Evolutionary conservation across 1,140 invertebrate genomes (phyloP).

Genomic region (Conus ventricosus): DNA sequence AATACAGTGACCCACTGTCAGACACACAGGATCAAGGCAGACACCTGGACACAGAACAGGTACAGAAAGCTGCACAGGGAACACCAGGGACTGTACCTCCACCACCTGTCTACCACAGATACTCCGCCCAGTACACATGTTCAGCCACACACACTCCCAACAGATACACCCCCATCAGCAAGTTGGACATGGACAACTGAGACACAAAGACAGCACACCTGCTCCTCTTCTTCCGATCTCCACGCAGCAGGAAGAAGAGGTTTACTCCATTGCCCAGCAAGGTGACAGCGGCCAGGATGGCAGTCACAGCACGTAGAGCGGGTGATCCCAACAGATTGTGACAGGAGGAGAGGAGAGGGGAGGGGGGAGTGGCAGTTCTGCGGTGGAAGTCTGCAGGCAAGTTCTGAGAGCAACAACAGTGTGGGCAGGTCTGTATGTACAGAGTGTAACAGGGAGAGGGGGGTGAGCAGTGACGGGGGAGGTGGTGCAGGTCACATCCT

Average conservation of each 20-base stretch:
- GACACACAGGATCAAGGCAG: too few species aligned
- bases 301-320: too few species aligned
- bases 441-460: neutral
- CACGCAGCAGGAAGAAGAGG: too few species aligned
- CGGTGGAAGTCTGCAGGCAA: neutral
- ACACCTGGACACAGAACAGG: conserved; percentile 37
- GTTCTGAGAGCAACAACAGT: neutral
- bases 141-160: conserved; percentile 50
- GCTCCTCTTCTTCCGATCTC: too few species aligned
- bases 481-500: neutral
- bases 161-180: neutral
- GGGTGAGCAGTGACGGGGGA: conserved; percentile 21
- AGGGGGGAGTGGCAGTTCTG: neutral
- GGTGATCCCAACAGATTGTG: conserved; percentile 40
- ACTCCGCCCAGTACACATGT: neutral
- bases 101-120: conserved; percentile 37
- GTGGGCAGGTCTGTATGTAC: neutral
- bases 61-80: too few species aligned
- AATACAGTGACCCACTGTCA: too few species aligned
- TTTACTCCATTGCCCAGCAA: too few species aligned
- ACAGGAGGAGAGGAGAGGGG: conserved; percentile 19
- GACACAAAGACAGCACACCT: too few species aligned
- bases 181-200: neutral
- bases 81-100: conserved; percentile 49
- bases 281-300: conserved; percentile 37